These are phyloP conservation scores for Pangasius krempfi DNA, from an alignment of 2,797 vertebrate genomes.

Conservation along the genomic window DNA sequence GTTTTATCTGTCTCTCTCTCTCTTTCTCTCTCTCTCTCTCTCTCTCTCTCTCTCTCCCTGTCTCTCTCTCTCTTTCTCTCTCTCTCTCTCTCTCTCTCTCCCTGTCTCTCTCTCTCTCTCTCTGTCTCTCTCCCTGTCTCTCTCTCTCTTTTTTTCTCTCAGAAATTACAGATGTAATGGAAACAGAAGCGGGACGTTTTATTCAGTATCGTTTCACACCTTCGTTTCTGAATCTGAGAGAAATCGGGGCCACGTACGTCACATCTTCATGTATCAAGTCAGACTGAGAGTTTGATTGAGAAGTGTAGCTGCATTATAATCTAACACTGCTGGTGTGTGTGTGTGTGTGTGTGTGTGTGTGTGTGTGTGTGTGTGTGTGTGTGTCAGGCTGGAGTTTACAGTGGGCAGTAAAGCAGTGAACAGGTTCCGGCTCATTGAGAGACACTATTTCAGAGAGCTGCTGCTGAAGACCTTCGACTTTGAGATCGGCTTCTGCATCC, in stretches of 20 bases:
- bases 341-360: neutral
- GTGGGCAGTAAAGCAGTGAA: conserved; percentile 86
- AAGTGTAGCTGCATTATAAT: neutral
- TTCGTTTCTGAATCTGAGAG: conserved; percentile 82
- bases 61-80: no score
- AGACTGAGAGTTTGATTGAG: neutral
- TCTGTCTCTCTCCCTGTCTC: no score
- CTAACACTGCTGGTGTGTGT: neutral
- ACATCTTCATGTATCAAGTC: neutral
- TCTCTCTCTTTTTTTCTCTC: no score
- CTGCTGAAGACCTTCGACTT: conserved; percentile 92
- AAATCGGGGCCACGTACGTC: conserved; percentile 86
- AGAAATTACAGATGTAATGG: conserved; percentile 75
- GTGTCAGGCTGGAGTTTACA: conserved; percentile 85
- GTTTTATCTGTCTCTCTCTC: neutral
- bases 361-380: conserved; percentile 28
- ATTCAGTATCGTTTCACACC: conserved; percentile 90
- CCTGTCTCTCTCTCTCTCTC: no score
- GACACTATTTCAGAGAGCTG: conserved; percentile 86
- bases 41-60: no score
- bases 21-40: neutral
- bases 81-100: neutral
- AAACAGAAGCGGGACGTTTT: conserved; percentile 81
- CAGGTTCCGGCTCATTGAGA: conserved; percentile 88
- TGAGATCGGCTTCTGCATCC: conserved; percentile 92